These are phyloP conservation scores for Uloborus plumipes DNA, from an alignment of 2,888 invertebrate genomes.

Conservation along the genomic window DNA sequence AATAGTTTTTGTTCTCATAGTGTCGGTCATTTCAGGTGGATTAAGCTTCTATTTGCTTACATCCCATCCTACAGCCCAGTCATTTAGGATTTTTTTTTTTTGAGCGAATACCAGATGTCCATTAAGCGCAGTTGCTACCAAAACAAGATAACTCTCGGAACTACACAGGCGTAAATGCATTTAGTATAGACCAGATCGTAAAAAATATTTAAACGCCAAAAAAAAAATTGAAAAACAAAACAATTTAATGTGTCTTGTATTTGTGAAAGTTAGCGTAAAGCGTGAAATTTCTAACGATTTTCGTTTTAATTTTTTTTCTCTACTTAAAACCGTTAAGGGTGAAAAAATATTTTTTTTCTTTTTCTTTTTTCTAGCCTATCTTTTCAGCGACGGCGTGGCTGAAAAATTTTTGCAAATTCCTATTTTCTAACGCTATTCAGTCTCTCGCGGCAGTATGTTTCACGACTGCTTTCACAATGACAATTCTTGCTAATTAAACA, in stretches of 20 bases:
- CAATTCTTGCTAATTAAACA: slow-evolving; percentile 64
- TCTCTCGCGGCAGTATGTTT: slow-evolving; percentile 57
- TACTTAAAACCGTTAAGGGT: slow-evolving; percentile 9
- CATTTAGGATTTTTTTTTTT: slow-evolving; percentile 27
- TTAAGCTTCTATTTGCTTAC: slow-evolving; percentile 50
- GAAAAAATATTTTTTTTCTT: slow-evolving; percentile 15
- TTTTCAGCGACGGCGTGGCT: slow-evolving; percentile 47
- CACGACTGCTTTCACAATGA: slow-evolving; percentile 63
- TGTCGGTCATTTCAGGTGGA: slow-evolving; percentile 33
- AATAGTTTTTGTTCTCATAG: too few species aligned
- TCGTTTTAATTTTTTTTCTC: background rate
- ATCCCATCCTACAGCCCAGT: slow-evolving; percentile 25
- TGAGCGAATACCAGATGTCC: slow-evolving; percentile 45
- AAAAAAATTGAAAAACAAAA: slow-evolving; percentile 17
- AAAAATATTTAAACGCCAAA: slow-evolving; percentile 24
- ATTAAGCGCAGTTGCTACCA: slow-evolving; percentile 56
- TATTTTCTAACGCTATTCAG: slow-evolving; percentile 54
- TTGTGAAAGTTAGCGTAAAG: slow-evolving; percentile 54
- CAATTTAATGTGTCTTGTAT: slow-evolving; percentile 35
- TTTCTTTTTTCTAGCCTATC: slow-evolving; percentile 14
- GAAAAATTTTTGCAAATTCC: slow-evolving; percentile 54
- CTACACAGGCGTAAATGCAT: slow-evolving; percentile 43
- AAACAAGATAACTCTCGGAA: slow-evolving; percentile 57
- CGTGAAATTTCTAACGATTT: slow-evolving; percentile 63
- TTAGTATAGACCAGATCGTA: slow-evolving; percentile 27